Base-by-base conservation (phyloP, 2,797 vertebrate species). In the Brachyalestes nurse region DNA sequence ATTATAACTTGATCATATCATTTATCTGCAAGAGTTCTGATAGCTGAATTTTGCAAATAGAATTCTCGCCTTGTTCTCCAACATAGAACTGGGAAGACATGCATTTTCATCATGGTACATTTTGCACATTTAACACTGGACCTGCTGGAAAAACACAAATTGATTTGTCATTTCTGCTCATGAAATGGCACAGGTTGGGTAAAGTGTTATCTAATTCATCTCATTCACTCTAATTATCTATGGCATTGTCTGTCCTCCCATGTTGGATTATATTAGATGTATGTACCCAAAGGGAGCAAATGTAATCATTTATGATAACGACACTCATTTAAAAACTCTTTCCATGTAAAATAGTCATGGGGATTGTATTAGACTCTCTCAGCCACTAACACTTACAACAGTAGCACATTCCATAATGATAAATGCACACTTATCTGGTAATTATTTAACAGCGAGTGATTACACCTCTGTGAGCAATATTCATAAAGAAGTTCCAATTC, bases 381-480 rank as follows among this genome's bases (percentile, higher is more conserved):
- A 73, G 55, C 65, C 79, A 76, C 77, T 78, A 78, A 81, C 76
- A 78, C 49, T 78, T 71, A 42, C 12, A 75, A 57, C 71, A 72
- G 77, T 34, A 82, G 21, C 72, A 71, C 53, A 75, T 69, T 75
- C 57, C 77, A 28, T 69, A 66, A 88, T 84, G 83, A 85, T 80
- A 72, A 64, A 74, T 86, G 81, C 77, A 77, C 34, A 79, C 81
- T 84, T 82, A 67, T 42, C 47, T 21, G 57, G 69, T 88, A 83
- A 86, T 92, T 89, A 87, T 86, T 86, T 81, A 83, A 74, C 80
- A 77, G 75, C 80, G 77, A 82, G 82, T 82, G 38, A 72, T 84
- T 83, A 85, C 71, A 75, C 82, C 82, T 70, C 76, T 69, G 77
- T 84, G 86, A 87, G 82, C 67, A 72, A 82, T 83, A 83, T 87